Evolutionary conservation across 2,888 invertebrate genomes (phyloP).

Genomic region (Plagiodera versicolora): DNA sequence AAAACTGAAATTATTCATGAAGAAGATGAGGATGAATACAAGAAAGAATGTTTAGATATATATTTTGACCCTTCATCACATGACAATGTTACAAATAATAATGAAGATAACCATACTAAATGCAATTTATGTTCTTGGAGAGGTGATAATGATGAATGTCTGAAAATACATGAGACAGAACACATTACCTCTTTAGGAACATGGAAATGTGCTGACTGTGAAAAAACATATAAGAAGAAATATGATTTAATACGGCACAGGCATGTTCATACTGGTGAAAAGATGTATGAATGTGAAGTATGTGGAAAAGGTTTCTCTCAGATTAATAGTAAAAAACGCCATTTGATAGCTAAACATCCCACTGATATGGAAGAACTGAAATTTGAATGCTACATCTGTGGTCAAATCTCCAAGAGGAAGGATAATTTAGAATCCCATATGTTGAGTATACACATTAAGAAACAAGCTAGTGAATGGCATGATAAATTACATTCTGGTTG

Average conservation of each 20-base stretch:
- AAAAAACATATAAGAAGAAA: conserved; percentile 7
- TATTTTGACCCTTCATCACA: neutral
- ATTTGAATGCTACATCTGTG: conserved; percentile 36
- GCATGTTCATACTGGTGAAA: conserved; percentile 13
- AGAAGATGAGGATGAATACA: neutral
- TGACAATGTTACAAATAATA: neutral
- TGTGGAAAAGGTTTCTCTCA: conserved; percentile 40
- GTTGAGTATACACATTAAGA: conserved; percentile 34
- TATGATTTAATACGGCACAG: conserved; percentile 9
- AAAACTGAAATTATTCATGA: neutral
- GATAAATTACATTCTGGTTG: conserved; percentile 14
- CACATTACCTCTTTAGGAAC: neutral
- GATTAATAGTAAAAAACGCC: conserved; percentile 36
- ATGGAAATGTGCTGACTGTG: conserved; percentile 7
- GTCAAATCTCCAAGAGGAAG: conserved; percentile 35
- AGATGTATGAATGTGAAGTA: conserved; percentile 35
- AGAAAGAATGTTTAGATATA: neutral
- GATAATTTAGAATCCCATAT: conserved; percentile 33
- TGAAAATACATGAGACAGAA: neutral
- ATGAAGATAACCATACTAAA: neutral
- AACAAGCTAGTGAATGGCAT: conserved; percentile 25
- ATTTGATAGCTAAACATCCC: conserved; percentile 40
- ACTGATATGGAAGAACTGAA: conserved; percentile 31
- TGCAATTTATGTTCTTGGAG: neutral
- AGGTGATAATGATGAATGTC: neutral